Percentiles rank a stretch among this genome's conserved stretches.
These are phyloP conservation scores for Erinaceus europaeus DNA, from an alignment of 2,113 vertebrate species.

Conservation along the genomic window DNA sequence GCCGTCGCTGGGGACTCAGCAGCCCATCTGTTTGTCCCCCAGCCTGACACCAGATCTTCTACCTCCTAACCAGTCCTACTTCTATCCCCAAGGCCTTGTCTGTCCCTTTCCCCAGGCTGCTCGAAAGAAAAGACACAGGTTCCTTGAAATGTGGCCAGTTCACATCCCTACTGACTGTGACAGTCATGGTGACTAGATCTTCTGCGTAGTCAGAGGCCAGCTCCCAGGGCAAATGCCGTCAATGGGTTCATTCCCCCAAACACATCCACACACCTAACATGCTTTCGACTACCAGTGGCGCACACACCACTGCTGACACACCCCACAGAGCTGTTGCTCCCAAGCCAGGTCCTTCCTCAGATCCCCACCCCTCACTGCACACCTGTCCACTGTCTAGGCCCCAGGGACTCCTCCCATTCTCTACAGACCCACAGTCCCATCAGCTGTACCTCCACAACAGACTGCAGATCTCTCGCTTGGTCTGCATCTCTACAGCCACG, in stretches of 20 bases:
- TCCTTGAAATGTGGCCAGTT: not conserved
- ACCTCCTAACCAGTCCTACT: not conserved
- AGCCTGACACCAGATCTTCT: not conserved
- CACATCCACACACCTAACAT: not conserved
- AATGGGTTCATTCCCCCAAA: not conserved
- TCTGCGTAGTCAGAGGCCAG: not conserved
- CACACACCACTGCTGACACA: not conserved
- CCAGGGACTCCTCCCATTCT: not conserved
- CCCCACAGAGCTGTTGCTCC: not conserved
- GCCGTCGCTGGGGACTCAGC: not conserved
- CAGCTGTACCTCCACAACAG: not conserved
- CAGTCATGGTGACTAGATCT: not conserved
- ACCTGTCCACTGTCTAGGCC: not conserved
- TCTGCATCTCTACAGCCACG: not conserved
- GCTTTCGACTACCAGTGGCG: not conserved
- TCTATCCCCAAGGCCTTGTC: not conserved
- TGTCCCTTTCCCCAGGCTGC: not conserved
- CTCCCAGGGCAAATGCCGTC: not conserved
- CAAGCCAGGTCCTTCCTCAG: not conserved
- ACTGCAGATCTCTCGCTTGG: not conserved
- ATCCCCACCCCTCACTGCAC: not conserved
- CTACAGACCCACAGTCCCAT: not conserved
- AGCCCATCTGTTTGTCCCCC: not conserved
- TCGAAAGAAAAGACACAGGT: not conserved
- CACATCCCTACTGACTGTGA: not conserved